Conservation (phyloP, 2,888 invertebrate species). For the Cosmia trapezina region DNA sequence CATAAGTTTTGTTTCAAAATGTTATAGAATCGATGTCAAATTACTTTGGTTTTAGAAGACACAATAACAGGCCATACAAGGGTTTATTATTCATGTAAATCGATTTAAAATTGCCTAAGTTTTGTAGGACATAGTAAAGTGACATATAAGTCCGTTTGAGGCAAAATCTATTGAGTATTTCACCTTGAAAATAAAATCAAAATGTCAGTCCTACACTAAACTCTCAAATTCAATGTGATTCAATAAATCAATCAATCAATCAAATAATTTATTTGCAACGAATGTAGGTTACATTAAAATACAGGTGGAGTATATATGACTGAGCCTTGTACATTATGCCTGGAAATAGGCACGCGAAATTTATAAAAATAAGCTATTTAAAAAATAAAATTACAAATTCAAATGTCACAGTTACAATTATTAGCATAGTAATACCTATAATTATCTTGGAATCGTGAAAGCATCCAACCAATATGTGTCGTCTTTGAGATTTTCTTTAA, state of each 20-base stretch:
- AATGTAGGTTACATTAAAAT: no score
- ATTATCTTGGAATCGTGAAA: neutral
- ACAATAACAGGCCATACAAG: neutral
- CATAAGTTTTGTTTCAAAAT: neutral
- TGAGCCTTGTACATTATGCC: no score
- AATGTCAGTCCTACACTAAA: neutral
- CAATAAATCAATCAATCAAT: no score
- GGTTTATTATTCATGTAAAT: slow-evolving; percentile 16
- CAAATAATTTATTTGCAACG: no score
- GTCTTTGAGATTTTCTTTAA: neutral
- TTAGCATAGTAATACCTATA: no score
- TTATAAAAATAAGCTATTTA: no score
- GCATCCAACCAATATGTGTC: neutral
- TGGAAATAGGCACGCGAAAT: no score
- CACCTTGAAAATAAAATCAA: neutral
- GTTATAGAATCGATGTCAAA: neutral
- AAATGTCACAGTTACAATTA: no score
- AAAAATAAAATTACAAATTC: no score
- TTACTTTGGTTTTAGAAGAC: neutral
- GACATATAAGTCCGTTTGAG: neutral
- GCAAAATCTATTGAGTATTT: neutral
- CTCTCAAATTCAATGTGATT: neutral
- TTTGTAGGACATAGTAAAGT: neutral
- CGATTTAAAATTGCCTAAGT: slow-evolving; percentile 20
- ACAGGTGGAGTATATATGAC: no score